Evolutionary conservation across 2,113 vertebrate species (phyloP).

Genomic region (Pteruthius melanotis): DNA sequence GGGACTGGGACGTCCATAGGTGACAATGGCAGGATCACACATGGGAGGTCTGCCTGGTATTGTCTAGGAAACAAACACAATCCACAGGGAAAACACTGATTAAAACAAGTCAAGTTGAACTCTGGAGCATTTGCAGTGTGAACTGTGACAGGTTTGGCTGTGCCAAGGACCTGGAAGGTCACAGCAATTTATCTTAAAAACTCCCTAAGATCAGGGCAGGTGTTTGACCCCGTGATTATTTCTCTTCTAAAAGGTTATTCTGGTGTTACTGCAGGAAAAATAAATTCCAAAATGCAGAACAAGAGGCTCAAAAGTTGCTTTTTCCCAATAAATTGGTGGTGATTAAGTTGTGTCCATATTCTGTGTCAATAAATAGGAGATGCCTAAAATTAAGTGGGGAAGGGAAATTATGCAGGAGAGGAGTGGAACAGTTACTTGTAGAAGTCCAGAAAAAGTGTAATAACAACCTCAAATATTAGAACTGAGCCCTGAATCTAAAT

Average conservation of each 20-base stretch:
- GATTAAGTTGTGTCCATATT: background rate
- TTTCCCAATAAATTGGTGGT: background rate
- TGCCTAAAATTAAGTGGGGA: background rate
- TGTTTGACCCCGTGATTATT: background rate
- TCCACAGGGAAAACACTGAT: background rate
- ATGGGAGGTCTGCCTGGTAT: background rate
- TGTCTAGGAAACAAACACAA: conserved; percentile 8
- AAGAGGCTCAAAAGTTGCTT: background rate
- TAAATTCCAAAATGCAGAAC: background rate
- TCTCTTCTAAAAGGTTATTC: background rate
- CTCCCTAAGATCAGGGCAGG: background rate
- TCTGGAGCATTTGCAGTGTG: background rate
- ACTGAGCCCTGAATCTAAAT: background rate
- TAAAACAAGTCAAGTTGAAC: background rate
- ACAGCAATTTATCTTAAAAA: background rate
- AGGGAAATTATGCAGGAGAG: background rate
- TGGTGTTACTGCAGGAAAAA: background rate
- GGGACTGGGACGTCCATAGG: background rate
- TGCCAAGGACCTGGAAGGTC: background rate
- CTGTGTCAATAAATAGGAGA: background rate
- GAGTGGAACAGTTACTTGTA: background rate
- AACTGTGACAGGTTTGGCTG: background rate
- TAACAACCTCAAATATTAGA: background rate
- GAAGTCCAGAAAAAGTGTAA: background rate
- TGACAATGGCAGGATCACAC: conserved; percentile 8